Evolutionary conservation across 2,888 invertebrate species (phyloP).

Genomic region (Agonopterix alstromeriana): DNA sequence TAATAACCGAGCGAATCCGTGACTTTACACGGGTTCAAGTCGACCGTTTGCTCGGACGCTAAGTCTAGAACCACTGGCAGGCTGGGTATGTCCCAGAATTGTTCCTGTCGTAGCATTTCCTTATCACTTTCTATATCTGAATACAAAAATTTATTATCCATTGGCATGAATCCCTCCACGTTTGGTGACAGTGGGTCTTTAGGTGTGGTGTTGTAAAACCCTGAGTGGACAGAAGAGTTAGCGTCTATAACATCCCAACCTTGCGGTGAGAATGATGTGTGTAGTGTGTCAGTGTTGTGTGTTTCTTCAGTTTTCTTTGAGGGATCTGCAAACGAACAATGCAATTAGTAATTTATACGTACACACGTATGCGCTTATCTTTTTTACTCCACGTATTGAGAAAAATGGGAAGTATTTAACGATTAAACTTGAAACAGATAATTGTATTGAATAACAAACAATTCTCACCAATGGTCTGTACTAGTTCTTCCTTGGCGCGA

Average conservation of each 20-base stretch:
- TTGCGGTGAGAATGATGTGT: constrained; percentile 62
- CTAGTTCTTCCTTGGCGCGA: constrained; percentile 68
- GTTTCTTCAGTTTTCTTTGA: constrained; percentile 48
- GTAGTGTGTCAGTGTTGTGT: constrained; percentile 59
- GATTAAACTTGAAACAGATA: too few relatives aligned
- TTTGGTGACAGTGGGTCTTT: constrained; percentile 46
- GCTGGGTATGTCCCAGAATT: constrained; percentile 51
- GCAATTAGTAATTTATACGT: neutral
- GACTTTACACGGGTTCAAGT: constrained; percentile 29
- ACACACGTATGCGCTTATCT: neutral
- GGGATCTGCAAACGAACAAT: constrained; percentile 39
- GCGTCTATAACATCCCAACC: constrained; percentile 59
- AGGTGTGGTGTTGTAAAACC: constrained; percentile 42
- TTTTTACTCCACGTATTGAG: neutral
- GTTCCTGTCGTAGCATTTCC: constrained; percentile 40
- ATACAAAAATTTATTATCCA: constrained; percentile 31
- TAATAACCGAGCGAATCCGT: constrained; percentile 24
- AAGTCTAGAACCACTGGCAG: constrained; percentile 59
- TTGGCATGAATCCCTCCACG: constrained; percentile 34
- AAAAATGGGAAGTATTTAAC: neutral
- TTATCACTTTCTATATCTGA: constrained; percentile 25
- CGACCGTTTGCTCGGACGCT: constrained; percentile 39
- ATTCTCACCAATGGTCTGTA: constrained; percentile 66
- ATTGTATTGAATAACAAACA: neutral
- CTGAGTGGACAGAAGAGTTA: constrained; percentile 48